Conservation (phyloP, 2,797 vertebrate genomes). For the Siniperca scherzeri region DNA sequence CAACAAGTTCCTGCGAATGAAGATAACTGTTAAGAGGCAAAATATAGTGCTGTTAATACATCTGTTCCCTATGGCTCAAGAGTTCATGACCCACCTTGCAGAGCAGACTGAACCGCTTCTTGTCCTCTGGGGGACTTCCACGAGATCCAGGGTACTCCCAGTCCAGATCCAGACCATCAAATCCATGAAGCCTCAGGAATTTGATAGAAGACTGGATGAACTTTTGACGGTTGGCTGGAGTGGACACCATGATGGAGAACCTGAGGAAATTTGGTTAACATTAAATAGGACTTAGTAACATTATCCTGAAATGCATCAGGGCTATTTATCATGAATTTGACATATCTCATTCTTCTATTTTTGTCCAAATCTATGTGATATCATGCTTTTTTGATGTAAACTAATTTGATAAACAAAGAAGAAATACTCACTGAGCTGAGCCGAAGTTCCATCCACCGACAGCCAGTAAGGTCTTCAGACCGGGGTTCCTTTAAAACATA, state of each 20-base stretch:
- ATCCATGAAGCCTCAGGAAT: conserved; percentile 87
- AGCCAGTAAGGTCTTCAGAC: conserved; percentile 83
- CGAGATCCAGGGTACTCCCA: conserved; percentile 89
- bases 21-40: not conserved
- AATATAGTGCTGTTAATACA: not conserved
- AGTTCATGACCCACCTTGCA: conserved; percentile 74
- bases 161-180: conserved; percentile 91
- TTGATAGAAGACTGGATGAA: conserved; percentile 85
- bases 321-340: not conserved
- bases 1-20: conserved; percentile 79
- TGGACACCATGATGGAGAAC: conserved; percentile 87
- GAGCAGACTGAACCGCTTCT: conserved; percentile 84
- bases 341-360: not conserved
- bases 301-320: not conserved
- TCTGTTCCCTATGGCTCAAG: not conserved
- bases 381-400: not conserved
- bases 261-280: conserved; percentile 57
- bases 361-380: not conserved
- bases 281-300: not conserved
- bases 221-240: conserved; percentile 75
- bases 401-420: not conserved
- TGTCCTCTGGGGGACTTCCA: conserved; percentile 85
- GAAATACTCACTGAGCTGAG: conserved; percentile 79
- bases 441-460: conserved; percentile 85
- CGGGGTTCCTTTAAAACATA: conserved; percentile 73